These are phyloP conservation scores for Stramonita haemastoma DNA, from an alignment of 2,888 invertebrate species.

Conservation along the genomic window DNA sequence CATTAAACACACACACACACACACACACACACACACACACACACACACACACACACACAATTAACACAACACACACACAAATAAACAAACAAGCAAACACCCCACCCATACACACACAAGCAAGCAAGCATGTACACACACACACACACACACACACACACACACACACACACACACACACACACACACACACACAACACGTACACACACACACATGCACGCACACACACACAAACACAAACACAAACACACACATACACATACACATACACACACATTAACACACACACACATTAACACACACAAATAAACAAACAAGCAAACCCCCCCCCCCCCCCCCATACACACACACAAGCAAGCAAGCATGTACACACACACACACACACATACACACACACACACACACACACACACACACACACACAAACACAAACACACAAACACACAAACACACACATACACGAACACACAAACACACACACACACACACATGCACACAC, in stretches of 20 bases:
- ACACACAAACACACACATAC: not conserved
- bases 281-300: not conserved
- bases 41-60: not conserved
- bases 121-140: not conserved
- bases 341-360: not conserved
- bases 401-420: not conserved
- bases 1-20: not conserved
- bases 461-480: not conserved
- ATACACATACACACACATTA: not conserved
- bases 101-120: not conserved
- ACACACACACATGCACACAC: not conserved
- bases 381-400: not conserved
- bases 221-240: not conserved
- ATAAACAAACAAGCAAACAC: too few species aligned
- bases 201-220: not conserved
- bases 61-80: not conserved
- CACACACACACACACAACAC: not conserved
- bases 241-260: not conserved
- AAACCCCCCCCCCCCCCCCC: too few species aligned
- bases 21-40: not conserved
- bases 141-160: not conserved
- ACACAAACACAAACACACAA: conserved; percentile 1
- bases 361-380: not conserved
- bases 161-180: not conserved
- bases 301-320: not conserved